Conservation (phyloP, 2,888 invertebrate species). For the Eupithecia insigniata region DNA sequence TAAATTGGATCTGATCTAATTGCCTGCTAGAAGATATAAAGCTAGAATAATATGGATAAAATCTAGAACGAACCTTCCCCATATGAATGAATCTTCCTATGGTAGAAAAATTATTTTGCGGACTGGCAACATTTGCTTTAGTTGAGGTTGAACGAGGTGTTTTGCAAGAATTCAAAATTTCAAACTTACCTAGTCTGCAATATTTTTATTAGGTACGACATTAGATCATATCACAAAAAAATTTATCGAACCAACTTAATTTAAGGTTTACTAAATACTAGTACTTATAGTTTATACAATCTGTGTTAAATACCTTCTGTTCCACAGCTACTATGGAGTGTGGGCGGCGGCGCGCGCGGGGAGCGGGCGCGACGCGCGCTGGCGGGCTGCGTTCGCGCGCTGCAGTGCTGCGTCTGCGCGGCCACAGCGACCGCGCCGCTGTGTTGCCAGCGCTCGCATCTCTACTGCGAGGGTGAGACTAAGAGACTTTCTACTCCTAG, state of each 20-base stretch:
- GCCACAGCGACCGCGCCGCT: conserved; percentile 69
- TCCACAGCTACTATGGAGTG: conserved; percentile 71
- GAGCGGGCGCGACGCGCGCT: conserved; percentile 72
- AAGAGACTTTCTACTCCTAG: neutral
- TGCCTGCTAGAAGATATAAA: neutral
- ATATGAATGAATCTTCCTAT: neutral
- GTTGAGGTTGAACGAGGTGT: neutral
- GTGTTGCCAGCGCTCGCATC: conserved; percentile 67
- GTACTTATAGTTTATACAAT: too few species aligned
- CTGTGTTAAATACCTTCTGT: neutral
- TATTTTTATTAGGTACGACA: too few species aligned
- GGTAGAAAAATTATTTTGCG: neutral
- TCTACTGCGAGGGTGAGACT: conserved; percentile 68
- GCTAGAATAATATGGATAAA: neutral
- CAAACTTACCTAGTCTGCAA: too few species aligned
- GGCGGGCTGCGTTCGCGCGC: conserved; percentile 64
- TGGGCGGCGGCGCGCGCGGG: conserved; percentile 71
- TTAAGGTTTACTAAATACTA: neutral
- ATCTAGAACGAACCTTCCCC: neutral
- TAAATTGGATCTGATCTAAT: too few species aligned
- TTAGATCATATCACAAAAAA: too few species aligned
- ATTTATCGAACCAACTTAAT: too few species aligned
- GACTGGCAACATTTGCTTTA: neutral
- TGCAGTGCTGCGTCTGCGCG: conserved; percentile 72
- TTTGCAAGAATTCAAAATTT: neutral